Evolutionary conservation across 2,888 invertebrate species (phyloP).

Genomic region (Euplagia quadripunctaria): DNA sequence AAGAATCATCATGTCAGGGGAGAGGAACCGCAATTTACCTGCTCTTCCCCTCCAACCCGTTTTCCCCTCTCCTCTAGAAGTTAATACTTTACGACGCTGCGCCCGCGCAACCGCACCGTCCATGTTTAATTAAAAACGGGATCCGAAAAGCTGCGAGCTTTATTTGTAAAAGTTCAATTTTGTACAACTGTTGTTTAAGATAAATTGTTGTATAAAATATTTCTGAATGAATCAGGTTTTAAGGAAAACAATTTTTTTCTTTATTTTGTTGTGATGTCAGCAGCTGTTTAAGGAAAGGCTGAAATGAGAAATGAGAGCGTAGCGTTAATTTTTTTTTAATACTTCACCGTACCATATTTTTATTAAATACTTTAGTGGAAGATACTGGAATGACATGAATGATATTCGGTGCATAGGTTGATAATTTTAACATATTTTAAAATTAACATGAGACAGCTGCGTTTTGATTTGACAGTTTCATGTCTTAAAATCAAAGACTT

Average conservation of each 20-base stretch:
- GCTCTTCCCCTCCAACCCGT: constrained; percentile 25
- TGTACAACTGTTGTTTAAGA: constrained; percentile 43
- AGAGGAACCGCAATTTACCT: constrained; percentile 55
- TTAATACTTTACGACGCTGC: constrained; percentile 51
- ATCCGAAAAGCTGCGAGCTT: constrained; percentile 55
- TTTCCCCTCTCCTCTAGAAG: constrained; percentile 35
- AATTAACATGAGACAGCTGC: too few species aligned
- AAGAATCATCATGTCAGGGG: constrained; percentile 47
- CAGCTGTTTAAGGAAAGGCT: too few species aligned
- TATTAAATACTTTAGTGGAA: too few species aligned
- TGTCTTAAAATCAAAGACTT: too few species aligned
- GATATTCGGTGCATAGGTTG: too few species aligned
- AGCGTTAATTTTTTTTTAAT: too few species aligned
- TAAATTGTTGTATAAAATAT: constrained; percentile 23
- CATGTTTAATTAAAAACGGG: constrained; percentile 63
- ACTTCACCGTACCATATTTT: too few species aligned
- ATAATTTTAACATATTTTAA: too few species aligned
- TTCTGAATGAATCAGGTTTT: constrained; percentile 24
- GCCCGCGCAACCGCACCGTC: constrained; percentile 43
- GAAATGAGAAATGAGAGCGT: too few species aligned
- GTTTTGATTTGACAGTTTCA: too few species aligned
- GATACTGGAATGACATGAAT: too few species aligned
- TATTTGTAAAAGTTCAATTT: constrained; percentile 54
- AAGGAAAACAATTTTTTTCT: neutral
- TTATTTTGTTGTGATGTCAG: neutral